phyloP scores from a whole-genome alignment of 2,888 invertebrate species.

The Rhagium mordax region DNA sequence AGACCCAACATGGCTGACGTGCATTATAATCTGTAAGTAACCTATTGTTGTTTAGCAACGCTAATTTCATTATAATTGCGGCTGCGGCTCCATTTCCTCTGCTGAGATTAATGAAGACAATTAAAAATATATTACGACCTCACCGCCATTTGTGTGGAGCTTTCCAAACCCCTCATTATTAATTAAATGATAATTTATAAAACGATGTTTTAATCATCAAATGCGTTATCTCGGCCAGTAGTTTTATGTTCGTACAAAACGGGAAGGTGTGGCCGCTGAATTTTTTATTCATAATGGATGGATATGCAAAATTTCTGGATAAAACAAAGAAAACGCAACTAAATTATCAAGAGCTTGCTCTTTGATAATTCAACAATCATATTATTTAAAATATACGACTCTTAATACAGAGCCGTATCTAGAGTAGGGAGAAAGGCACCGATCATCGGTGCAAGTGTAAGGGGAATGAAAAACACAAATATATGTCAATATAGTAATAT shows the following conservation, averaged over 20 bases:
- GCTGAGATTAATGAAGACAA: conserved; percentile 55
- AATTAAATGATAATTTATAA: conserved; percentile 35
- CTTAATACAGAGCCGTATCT: too few species aligned
- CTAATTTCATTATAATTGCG: conserved; percentile 54
- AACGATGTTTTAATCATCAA: conserved; percentile 29
- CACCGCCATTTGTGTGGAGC: conserved; percentile 17
- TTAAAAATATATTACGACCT: conserved; percentile 55
- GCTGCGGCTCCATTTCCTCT: conserved; percentile 40
- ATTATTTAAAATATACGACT: too few species aligned
- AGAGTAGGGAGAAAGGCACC: too few species aligned
- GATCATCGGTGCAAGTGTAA: too few species aligned
- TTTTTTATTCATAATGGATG: too few species aligned
- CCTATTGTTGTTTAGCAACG: conserved; percentile 47
- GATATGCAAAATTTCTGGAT: too few species aligned
- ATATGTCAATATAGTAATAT: too few species aligned
- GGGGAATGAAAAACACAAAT: too few species aligned
- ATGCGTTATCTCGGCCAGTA: background rate
- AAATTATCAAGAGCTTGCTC: too few species aligned
- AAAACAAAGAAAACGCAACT: too few species aligned
- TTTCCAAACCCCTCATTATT: conserved; percentile 17
- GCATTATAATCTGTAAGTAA: conserved; percentile 97
- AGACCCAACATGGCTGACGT: conserved; percentile 99
- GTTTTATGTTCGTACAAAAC: background rate
- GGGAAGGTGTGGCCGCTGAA: background rate
- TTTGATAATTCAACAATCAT: too few species aligned